Evolutionary conservation across 2,797 vertebrate genomes (phyloP).

Genomic region (Pangasius krempfi): DNA sequence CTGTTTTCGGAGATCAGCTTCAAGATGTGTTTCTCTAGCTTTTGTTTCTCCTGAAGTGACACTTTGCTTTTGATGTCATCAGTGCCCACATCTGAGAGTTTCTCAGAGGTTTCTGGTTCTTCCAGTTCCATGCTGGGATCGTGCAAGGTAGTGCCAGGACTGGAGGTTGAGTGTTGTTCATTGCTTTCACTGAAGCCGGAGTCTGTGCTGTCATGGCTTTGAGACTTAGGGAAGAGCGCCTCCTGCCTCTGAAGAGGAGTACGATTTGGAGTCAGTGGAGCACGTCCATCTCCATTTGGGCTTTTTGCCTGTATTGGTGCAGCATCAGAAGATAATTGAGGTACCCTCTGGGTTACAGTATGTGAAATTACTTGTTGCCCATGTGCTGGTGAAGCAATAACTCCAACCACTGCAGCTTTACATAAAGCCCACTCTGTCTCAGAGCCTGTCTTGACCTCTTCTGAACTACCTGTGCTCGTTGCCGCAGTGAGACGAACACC

Average conservation of each 20-base stretch:
- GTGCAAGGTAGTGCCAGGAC: conserved; percentile 73
- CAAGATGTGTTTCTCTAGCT: conserved; percentile 88
- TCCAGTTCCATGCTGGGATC: conserved; percentile 73
- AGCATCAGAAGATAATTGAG: conserved; percentile 34
- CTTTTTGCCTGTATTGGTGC: conserved; percentile 13
- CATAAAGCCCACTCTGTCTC: conserved; percentile 53
- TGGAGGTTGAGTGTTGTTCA: conserved; percentile 79
- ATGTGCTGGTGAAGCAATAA: conserved; percentile 51
- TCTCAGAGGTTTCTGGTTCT: conserved; percentile 44
- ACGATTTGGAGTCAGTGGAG: conserved; percentile 59
- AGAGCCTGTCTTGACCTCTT: conserved; percentile 37
- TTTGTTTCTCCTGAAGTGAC: conserved; percentile 79
- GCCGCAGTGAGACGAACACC: conserved; percentile 36
- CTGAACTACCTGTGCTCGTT: conserved; percentile 33
- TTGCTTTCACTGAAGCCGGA: conserved; percentile 92
- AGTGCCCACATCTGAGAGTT: conserved; percentile 48
- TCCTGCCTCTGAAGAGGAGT: conserved; percentile 83
- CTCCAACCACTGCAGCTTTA: conserved; percentile 56
- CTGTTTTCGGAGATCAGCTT: conserved; percentile 94
- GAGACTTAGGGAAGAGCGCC: conserved; percentile 80
- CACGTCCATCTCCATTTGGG: conserved; percentile 57
- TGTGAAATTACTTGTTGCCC: conserved; percentile 55
- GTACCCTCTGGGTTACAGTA: conserved; percentile 13
- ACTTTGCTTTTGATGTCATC: conserved; percentile 58
- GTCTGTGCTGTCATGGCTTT: conserved; percentile 89